Evolutionary conservation across 2,888 invertebrate genomes (phyloP).

Genomic region (Ornithoptera alexandrae): DNA sequence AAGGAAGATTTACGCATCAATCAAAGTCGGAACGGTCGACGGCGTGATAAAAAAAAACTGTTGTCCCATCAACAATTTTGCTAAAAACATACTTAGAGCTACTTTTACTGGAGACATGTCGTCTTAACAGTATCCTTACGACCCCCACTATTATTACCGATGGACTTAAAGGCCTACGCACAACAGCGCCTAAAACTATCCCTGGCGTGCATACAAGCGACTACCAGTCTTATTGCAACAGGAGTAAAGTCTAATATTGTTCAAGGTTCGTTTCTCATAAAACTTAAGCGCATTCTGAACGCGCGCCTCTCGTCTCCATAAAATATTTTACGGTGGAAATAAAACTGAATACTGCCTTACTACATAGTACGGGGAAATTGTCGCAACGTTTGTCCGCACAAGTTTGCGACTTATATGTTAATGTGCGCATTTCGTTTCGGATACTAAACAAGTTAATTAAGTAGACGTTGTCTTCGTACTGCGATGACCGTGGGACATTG

Average conservation of each 20-base stretch:
- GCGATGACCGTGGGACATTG: no score
- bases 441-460: neutral
- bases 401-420: conserved; percentile 16
- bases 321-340: conserved; percentile 46
- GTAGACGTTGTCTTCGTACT: neutral
- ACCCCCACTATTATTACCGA: conserved; percentile 27
- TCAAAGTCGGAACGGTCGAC: neutral
- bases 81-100: conserved; percentile 21
- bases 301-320: conserved; percentile 42
- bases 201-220: neutral
- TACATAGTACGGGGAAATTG: conserved; percentile 28
- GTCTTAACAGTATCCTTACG: conserved; percentile 18
- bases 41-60: neutral
- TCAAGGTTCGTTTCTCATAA: conserved; percentile 11
- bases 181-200: conserved; percentile 25
- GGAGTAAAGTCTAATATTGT: neutral
- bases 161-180: conserved; percentile 29
- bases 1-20: neutral
- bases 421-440: neutral
- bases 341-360: conserved; percentile 44
- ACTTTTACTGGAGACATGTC: conserved; percentile 15
- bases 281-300: conserved; percentile 40
- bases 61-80: conserved; percentile 18
- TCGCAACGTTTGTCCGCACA: conserved; percentile 23
- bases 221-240: neutral